Percentiles rank a stretch among this genome's conserved stretches.
phyloP scores from a whole-genome alignment of 2,888 invertebrate genomes.

The Chesias legatella region DNA sequence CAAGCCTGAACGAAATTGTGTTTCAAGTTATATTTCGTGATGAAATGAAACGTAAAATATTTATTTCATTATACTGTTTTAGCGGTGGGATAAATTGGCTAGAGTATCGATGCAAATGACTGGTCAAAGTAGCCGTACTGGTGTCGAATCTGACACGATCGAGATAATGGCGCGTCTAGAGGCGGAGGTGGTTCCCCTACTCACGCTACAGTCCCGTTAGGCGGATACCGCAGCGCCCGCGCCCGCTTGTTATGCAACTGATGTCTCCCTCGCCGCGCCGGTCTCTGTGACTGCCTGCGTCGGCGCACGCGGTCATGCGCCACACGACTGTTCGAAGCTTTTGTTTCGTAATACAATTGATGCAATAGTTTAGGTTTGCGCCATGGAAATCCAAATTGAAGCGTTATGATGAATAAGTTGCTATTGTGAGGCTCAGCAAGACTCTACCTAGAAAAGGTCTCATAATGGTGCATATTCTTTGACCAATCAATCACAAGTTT shows the following conservation, averaged over 20 bases:
- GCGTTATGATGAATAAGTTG: not conserved
- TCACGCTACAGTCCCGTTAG: conserved; percentile 62
- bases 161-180: conserved; percentile 43
- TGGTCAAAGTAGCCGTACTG: conserved; percentile 46
- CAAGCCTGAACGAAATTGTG: conserved; percentile 36
- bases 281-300: conserved; percentile 32
- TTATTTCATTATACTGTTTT: conserved; percentile 33
- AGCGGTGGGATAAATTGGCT: conserved; percentile 40
- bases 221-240: conserved; percentile 60
- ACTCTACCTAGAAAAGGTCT: too few relatives aligned
- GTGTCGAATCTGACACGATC: conserved; percentile 35
- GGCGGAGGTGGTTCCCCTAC: conserved; percentile 40
- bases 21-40: conserved; percentile 50
- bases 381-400: conserved; percentile 5
- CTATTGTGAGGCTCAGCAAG: too few relatives aligned
- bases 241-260: conserved; percentile 71
- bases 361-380: conserved; percentile 27
- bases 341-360: conserved; percentile 36
- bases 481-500: too few relatives aligned
- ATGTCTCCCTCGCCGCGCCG: conserved; percentile 52
- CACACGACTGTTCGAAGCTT: conserved; percentile 27
- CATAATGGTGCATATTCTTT: too few relatives aligned
- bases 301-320: conserved; percentile 31
- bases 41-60: conserved; percentile 43
- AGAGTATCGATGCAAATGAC: conserved; percentile 47